Base-by-base conservation (phyloP, 2,888 invertebrate species). In the Drosophila leonis region DNA sequence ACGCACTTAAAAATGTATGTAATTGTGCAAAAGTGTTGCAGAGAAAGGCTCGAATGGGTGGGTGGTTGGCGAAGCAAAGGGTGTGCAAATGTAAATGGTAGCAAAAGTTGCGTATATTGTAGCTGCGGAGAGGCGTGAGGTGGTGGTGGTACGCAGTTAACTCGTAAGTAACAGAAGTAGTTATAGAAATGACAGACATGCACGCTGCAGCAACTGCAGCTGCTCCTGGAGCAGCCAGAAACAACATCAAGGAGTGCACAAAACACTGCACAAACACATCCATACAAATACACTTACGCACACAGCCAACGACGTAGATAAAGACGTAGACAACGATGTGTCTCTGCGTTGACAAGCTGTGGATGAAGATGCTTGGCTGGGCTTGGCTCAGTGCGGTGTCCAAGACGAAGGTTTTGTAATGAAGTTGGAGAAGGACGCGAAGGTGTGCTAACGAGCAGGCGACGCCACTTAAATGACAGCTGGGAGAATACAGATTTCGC, bases 1-100 rank as follows among this genome's bases (percentile, higher is more conserved):
- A 84, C 87, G 82, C 89, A 90, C 90, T 90, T 78, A 88, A 85
- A 86, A 90, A 88, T 86, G 89, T 90, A 90, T 90, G 89, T 86
- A 90, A 90, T 88, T 88, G 90, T 88, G 87, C 88, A 86, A 86
- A 86, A 83, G 87, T 81, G 83, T 84, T 71, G 82, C 55, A 63
- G 61, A 59, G 57, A 60, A 67, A 46, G 54, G 59, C 48, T 41
- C 41, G 56, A 12, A 41, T 31, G 18, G 31, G 18, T 10, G 31
- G 49, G 29, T 4, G 13, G 18, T 20, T 6, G n/a, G 9, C 31
- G 49, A 42, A 12, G 54, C 8, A 20, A 13, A 13, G 61, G 27
- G 33, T 35, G 9, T 33, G 46, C 61, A 70, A 41, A 64, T 79
- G 67, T 61, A 72, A 79, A 79, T 79, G 71, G 75, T 54, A 64